phyloP scores from a whole-genome alignment of 2,797 vertebrate species.

The Hydrolagus colliei region DNA sequence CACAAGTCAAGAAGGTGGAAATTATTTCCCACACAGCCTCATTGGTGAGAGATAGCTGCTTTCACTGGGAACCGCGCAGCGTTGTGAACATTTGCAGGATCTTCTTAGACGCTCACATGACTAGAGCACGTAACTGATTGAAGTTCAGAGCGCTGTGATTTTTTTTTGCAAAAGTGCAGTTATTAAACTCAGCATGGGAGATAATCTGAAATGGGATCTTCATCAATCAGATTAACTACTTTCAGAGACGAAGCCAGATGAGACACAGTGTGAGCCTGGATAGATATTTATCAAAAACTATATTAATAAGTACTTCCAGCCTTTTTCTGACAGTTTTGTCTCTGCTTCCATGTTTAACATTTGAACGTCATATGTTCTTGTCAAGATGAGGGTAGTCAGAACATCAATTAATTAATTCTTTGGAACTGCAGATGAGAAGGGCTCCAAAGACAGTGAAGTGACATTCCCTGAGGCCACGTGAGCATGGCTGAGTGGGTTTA shows the following conservation, averaged over 20 bases:
- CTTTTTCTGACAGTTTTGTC: slow-evolving; percentile 75
- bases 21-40: slow-evolving; percentile 34
- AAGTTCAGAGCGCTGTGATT: slow-evolving; percentile 41
- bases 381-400: slow-evolving; percentile 64
- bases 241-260: slow-evolving; percentile 70
- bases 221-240: slow-evolving; percentile 81
- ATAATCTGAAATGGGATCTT: slow-evolving; percentile 76
- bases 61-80: slow-evolving; percentile 23
- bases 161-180: slow-evolving; percentile 43
- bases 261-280: slow-evolving; percentile 66
- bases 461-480: slow-evolving; percentile 58
- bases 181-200: slow-evolving; percentile 71
- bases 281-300: slow-evolving; percentile 79
- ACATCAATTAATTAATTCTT: slow-evolving; percentile 75
- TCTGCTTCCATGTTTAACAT: slow-evolving; percentile 71
- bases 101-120: slow-evolving; percentile 17
- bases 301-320: slow-evolving; percentile 77
- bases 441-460: slow-evolving; percentile 73
- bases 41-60: slow-evolving; percentile 32
- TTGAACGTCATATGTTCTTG: slow-evolving; percentile 77
- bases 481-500: slow-evolving; percentile 26
- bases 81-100: slow-evolving; percentile 19
- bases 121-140: slow-evolving; percentile 34
- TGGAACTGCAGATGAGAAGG: slow-evolving; percentile 63
- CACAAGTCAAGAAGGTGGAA: slow-evolving; percentile 33